Base-by-base conservation (phyloP, 2,113 vertebrate genomes). In the Eptesicus fuscus region DNA sequence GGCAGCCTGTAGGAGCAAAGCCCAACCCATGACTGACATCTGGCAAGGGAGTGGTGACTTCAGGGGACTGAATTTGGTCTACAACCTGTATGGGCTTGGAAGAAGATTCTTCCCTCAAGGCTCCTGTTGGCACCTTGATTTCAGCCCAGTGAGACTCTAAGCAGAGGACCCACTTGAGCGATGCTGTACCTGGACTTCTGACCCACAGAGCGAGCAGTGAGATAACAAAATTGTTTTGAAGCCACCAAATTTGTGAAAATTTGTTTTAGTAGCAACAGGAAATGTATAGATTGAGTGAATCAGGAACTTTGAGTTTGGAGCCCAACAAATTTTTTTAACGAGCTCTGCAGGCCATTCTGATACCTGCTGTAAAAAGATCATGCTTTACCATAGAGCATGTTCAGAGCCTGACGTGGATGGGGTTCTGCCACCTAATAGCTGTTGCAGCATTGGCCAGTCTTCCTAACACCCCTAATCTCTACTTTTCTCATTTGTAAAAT, bases 401-500 rank as follows among this genome's bases (percentile, higher is more conserved):
- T 7, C 9, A 53, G 67, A 87, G 44, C 56, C 37, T 35, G 14
- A 25, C 20, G 11, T 30, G 32, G 56, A 30, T 25, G 44, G 53
- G 23, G 0, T 25, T 69, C 37, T 35, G 12, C n/a, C 4, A 7
- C 25, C 18, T 87, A 16, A 22, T 40, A 87, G 32, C 7, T 22
- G 18, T 28, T 42, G 61, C 10, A 20, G 9, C 28, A 9, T 30
- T 47, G 17, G 14, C 25, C 32, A 69, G 4, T 83, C 77, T 71
- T 83, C 8, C 40, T 42, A 88, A 49, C 12, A 37, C 6, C n/a
- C 30, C 4, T 4, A 73, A 40, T 53, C 35, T 89, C 83, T 35
- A 32, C 20, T 73, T 93, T 88, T 80, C 20, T 83, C 9, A 25
- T 25, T 91, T 83, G 44, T 71, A 85, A 78, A 44, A 59, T 42